Evolutionary conservation across 1,140 invertebrate species (phyloP).

Genomic region (Centruroides sculpturatus): DNA sequence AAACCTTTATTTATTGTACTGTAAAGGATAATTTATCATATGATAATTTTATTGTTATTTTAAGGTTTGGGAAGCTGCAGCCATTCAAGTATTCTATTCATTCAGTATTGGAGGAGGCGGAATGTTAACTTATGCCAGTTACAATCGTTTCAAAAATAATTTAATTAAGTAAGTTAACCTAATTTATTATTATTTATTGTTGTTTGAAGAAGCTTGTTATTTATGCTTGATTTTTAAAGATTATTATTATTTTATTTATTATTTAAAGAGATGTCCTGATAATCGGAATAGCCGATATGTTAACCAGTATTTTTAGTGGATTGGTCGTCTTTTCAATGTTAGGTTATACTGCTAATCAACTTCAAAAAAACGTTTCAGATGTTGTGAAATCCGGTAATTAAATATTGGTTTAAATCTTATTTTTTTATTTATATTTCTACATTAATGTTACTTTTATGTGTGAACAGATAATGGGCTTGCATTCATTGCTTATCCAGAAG

Average conservation of each 20-base stretch:
- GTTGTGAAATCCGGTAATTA: conserved; percentile 44
- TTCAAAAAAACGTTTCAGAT: conserved; percentile 72
- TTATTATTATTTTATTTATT: too few relatives aligned
- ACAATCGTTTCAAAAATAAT: conserved; percentile 59
- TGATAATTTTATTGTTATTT: conserved; percentile 10
- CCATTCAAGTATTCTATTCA: conserved; percentile 32
- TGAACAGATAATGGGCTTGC: conserved; percentile 24
- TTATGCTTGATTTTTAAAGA: not conserved
- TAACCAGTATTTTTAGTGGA: conserved; percentile 44
- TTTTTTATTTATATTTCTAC: not conserved
- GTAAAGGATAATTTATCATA: not conserved
- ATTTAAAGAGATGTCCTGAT: conserved; percentile 25
- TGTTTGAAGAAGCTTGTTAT: too few relatives aligned
- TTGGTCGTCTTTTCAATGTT: conserved; percentile 45
- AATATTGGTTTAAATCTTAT: not conserved
- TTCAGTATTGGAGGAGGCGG: conserved; percentile 37
- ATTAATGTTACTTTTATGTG: not conserved
- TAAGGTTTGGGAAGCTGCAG: conserved; percentile 33
- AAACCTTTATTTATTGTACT: not conserved
- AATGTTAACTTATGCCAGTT: conserved; percentile 54
- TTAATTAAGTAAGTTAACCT: conserved; percentile 38
- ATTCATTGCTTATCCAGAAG: conserved; percentile 39
- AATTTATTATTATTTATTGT: not conserved
- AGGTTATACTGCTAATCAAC: conserved; percentile 49
- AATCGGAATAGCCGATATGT: conserved; percentile 46